These are phyloP conservation scores for Glossosoma conforme DNA, from an alignment of 1,140 invertebrate species.

Conservation along the genomic window DNA sequence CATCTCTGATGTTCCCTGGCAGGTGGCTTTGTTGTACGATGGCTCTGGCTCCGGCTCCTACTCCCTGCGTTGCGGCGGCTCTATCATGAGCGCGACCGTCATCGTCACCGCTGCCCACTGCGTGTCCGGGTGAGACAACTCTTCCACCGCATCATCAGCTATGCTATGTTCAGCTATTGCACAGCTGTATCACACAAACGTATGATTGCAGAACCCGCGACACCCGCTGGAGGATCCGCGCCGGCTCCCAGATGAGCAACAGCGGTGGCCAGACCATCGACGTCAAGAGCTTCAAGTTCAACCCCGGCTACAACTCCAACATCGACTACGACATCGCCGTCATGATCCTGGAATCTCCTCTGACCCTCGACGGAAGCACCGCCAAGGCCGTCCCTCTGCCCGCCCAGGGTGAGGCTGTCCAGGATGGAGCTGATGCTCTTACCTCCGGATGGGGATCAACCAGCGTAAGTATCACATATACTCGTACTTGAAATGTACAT, in stretches of 20 bases:
- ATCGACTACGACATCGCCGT: slow-evolving; percentile 20
- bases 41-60: too few species aligned
- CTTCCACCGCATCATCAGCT: too few species aligned
- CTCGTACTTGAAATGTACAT: background rate
- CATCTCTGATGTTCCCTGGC: too few species aligned
- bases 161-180: too few species aligned
- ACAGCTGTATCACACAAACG: too few species aligned
- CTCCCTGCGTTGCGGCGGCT: too few species aligned
- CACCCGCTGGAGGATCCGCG: slow-evolving; percentile 18
- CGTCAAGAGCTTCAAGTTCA: slow-evolving; percentile 5
- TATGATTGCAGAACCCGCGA: slow-evolving; percentile 7
- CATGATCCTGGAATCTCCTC: slow-evolving; percentile 7
- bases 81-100: too few species aligned
- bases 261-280: slow-evolving; percentile 12
- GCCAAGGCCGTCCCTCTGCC: slow-evolving; percentile 14
- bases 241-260: slow-evolving; percentile 13
- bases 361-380: slow-evolving; percentile 9
- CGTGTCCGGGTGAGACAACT: too few species aligned
- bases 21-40: too few species aligned
- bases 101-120: too few species aligned
- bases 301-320: slow-evolving; percentile 10
- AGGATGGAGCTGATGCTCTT: slow-evolving; percentile 26
- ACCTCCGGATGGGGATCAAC: slow-evolving; percentile 43
- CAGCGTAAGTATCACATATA: slow-evolving; percentile 2
- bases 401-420: slow-evolving; percentile 25